These are phyloP conservation scores for Neomorphus geoffroyi DNA, from an alignment of 2,797 vertebrate species.

Conservation along the genomic window DNA sequence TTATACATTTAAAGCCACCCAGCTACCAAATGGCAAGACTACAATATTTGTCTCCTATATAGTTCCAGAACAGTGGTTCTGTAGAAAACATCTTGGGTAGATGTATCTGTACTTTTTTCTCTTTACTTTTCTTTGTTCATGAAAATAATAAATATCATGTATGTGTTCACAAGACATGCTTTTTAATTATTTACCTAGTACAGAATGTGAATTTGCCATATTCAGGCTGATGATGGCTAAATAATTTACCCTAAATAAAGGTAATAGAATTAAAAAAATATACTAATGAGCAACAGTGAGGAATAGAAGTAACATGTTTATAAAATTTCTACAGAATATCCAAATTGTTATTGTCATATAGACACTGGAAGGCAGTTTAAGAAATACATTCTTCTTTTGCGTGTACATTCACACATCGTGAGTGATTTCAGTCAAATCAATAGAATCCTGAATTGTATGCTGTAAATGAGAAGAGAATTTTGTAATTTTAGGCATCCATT, in stretches of 20 bases:
- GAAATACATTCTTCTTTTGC: not conserved
- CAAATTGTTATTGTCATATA: not conserved
- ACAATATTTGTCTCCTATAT: conserved; percentile 23
- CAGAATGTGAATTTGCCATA: not conserved
- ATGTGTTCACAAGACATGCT: not conserved
- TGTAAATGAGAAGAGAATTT: not conserved
- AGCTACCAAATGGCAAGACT: not conserved
- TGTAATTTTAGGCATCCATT: not conserved
- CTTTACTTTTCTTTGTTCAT: not conserved
- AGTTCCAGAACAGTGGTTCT: not conserved
- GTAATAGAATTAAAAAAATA: not conserved
- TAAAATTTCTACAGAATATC: not conserved
- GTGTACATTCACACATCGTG: not conserved
- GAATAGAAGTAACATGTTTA: not conserved
- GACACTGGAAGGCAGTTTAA: not conserved
- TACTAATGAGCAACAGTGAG: not conserved
- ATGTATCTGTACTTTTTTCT: not conserved
- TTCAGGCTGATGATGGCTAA: not conserved
- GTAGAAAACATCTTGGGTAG: not conserved
- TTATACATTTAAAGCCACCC: not conserved
- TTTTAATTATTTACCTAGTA: not conserved
- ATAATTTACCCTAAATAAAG: not conserved
- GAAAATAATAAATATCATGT: not conserved
- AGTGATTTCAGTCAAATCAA: not conserved
- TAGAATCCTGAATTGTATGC: not conserved